Evolutionary conservation across 2,888 invertebrate species (phyloP).

Genomic region (Melinaea marsaeus): DNA sequence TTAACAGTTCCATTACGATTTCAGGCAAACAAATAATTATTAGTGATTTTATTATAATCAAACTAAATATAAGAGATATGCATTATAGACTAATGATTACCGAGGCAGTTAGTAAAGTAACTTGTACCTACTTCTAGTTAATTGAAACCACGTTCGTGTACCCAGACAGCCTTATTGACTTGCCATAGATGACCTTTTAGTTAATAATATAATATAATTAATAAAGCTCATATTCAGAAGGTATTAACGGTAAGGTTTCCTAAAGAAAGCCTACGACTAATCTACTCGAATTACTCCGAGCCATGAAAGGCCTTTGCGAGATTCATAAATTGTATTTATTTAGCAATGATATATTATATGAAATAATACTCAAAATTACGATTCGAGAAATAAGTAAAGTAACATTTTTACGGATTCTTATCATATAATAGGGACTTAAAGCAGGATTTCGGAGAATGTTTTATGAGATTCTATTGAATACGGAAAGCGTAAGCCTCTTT

Average conservation of each 20-base stretch:
- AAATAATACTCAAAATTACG: conserved; percentile 19
- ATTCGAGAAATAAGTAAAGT: conserved; percentile 12
- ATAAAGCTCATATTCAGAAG: too few relatives aligned
- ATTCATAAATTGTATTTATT: not conserved
- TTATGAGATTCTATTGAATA: conserved; percentile 54
- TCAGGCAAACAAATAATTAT: too few relatives aligned
- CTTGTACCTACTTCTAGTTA: too few relatives aligned
- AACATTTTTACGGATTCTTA: conserved; percentile 36
- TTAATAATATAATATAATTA: too few relatives aligned
- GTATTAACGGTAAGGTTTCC: not conserved
- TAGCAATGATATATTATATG: not conserved
- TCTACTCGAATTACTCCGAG: not conserved
- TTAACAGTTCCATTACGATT: too few relatives aligned
- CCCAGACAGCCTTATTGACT: too few relatives aligned
- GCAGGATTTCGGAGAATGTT: conserved; percentile 49
- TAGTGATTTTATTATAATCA: too few relatives aligned
- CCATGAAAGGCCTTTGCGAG: not conserved
- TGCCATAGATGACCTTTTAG: too few relatives aligned
- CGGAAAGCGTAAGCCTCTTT: conserved; percentile 58
- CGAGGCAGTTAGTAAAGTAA: too few relatives aligned
- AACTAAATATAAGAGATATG: too few relatives aligned
- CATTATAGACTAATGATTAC: too few relatives aligned
- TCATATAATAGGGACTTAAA: conserved; percentile 44
- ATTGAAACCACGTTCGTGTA: too few relatives aligned
- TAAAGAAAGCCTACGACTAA: not conserved